Evolutionary conservation across 2,113 vertebrate genomes (phyloP).

Genomic region (Bufo bufo): DNA sequence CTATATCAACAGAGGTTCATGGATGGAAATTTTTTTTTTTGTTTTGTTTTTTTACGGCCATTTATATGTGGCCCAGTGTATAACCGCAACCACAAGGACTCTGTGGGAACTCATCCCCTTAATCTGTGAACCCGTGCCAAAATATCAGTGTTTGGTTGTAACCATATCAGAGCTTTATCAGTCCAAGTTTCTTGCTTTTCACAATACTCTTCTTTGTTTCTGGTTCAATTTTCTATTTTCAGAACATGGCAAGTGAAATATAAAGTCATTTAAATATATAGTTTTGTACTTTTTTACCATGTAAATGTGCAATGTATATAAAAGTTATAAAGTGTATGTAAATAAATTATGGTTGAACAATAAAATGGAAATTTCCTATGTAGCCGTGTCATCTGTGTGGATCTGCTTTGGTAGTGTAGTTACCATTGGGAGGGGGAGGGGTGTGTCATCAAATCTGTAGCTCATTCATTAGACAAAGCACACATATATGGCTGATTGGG

Average conservation of each 20-base stretch:
- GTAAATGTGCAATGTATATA: conserved; percentile 99
- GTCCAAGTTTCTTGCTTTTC: conserved; percentile 84
- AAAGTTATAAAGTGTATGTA: conserved; percentile 99
- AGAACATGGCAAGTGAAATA: conserved; percentile 96
- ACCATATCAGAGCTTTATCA: conserved; percentile 80
- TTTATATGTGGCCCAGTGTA: background rate
- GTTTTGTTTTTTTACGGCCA: background rate
- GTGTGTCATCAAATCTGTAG: conserved; percentile 10
- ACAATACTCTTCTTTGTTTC: conserved; percentile 75
- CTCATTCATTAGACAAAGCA: background rate
- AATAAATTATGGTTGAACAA: conserved; percentile 99
- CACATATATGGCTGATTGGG: conserved; percentile 28
- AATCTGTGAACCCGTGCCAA: conserved; percentile 60
- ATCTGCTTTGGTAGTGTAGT: background rate
- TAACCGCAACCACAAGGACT: background rate
- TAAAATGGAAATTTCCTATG: conserved; percentile 82
- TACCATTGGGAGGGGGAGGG: background rate
- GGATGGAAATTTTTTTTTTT: too few species aligned
- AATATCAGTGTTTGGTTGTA: conserved; percentile 58
- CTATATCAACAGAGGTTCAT: conserved; percentile 12
- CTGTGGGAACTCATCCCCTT: background rate
- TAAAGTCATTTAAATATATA: conserved; percentile 99
- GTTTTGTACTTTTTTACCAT: conserved; percentile 99
- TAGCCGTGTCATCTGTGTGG: conserved; percentile 23
- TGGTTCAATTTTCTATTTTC: conserved; percentile 88